These are phyloP conservation scores for Drosophila longiperda DNA, from an alignment of 2,888 invertebrate genomes.

Conservation along the genomic window DNA sequence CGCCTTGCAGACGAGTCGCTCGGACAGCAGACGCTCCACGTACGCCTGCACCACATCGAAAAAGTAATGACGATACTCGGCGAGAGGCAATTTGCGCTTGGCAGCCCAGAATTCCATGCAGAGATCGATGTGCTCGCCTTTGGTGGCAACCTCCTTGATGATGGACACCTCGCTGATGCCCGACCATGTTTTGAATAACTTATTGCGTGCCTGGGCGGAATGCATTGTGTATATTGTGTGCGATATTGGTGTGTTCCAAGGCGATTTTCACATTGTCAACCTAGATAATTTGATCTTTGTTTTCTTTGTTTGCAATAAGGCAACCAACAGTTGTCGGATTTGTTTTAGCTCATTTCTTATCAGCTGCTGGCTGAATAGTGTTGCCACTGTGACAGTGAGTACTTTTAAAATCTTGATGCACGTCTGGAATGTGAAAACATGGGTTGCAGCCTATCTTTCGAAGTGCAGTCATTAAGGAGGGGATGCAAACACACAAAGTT, in stretches of 20 bases:
- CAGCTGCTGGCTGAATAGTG: slow-evolving; percentile 27
- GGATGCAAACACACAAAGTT: background rate
- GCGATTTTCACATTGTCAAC: slow-evolving; percentile 44
- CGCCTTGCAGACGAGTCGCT: slow-evolving; percentile 82
- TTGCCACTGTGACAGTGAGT: slow-evolving; percentile 30
- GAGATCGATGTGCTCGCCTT: slow-evolving; percentile 83
- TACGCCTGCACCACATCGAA: slow-evolving; percentile 83
- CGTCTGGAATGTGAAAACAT: background rate
- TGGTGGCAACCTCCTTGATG: slow-evolving; percentile 84
- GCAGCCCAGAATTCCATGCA: slow-evolving; percentile 83
- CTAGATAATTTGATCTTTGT: background rate
- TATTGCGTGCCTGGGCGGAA: slow-evolving; percentile 73
- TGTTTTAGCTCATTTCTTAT: slow-evolving; percentile 17
- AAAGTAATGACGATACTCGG: slow-evolving; percentile 80
- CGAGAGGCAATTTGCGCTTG: slow-evolving; percentile 67
- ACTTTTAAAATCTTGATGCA: slow-evolving; percentile 19
- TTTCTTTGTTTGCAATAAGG: slow-evolving; percentile 36
- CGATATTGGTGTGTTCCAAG: slow-evolving; percentile 17
- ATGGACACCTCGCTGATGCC: slow-evolving; percentile 82
- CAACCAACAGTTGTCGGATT: slow-evolving; percentile 31
- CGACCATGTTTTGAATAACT: slow-evolving; percentile 83
- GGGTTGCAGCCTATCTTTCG: background rate
- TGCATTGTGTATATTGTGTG: slow-evolving; percentile 54
- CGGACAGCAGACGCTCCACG: slow-evolving; percentile 81
- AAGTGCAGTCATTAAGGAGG: background rate